phyloP scores from a whole-genome alignment of 2,888 invertebrate genomes.

The Empis livida region DNA sequence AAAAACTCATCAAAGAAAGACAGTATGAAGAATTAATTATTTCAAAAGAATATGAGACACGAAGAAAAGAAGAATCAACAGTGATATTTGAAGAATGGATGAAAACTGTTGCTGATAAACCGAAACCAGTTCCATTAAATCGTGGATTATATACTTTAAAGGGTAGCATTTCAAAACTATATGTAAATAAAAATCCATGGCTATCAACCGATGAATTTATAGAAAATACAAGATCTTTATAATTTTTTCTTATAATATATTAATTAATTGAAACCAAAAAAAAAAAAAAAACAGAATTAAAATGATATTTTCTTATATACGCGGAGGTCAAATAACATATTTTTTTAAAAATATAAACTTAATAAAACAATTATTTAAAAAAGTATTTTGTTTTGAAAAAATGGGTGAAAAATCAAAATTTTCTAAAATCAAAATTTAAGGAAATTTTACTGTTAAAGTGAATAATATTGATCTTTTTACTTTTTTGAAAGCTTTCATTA shows the following conservation, averaged over 20 bases:
- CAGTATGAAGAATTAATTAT: slow-evolving; percentile 14
- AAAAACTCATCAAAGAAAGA: slow-evolving; percentile 16
- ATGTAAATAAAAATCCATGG: slow-evolving; percentile 30
- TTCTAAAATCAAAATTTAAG: too few species aligned
- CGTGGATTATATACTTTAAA: slow-evolving; percentile 29
- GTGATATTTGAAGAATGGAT: slow-evolving; percentile 27
- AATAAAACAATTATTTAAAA: neutral
- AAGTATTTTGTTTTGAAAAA: neutral
- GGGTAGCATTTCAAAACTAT: slow-evolving; percentile 28
- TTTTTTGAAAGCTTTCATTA: too few species aligned
- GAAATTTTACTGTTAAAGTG: too few species aligned
- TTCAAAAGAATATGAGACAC: slow-evolving; percentile 10
- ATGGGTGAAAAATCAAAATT: too few species aligned
- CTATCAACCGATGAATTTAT: too few species aligned
- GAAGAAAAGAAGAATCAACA: slow-evolving; percentile 15
- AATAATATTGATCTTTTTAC: too few species aligned
- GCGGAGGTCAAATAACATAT: too few species aligned
- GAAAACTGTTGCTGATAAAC: slow-evolving; percentile 23
- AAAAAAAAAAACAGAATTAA: too few species aligned
- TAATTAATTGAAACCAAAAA: too few species aligned
- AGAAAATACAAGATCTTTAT: too few species aligned
- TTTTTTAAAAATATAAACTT: neutral
- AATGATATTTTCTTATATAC: too few species aligned
- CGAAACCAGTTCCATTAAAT: slow-evolving; percentile 33
- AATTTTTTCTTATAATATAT: too few species aligned